These are phyloP conservation scores for Struthio camelus DNA, from an alignment of 2,113 vertebrate genomes.

Conservation along the genomic window DNA sequence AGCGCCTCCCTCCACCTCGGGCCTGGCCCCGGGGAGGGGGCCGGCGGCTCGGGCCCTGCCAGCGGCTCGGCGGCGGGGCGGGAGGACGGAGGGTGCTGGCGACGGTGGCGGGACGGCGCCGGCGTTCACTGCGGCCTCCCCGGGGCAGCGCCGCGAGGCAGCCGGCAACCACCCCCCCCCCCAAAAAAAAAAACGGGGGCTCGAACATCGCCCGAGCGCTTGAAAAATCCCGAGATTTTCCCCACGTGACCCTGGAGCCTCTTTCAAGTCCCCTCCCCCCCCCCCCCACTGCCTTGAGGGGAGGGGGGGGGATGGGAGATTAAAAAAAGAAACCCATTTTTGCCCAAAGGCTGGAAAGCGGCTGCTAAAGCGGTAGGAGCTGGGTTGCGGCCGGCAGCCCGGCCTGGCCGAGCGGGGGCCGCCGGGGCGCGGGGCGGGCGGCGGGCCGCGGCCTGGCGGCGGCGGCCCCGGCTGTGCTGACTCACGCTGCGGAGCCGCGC, in stretches of 20 bases:
- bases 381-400: too few species aligned
- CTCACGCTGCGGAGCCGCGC: conserved; percentile 64
- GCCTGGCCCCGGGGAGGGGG: accelerated
- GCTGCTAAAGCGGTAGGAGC: neutral
- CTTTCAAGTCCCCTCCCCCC: neutral
- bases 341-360: neutral
- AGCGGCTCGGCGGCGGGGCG: neutral
- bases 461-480: conserved; percentile 70
- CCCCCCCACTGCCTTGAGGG: too few species aligned
- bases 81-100: neutral
- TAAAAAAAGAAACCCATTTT: neutral
- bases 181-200: accelerated
- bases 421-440: neutral
- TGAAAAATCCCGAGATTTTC: neutral
- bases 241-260: neutral
- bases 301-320: too few species aligned
- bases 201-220: neutral
- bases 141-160: too few species aligned
- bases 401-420: too few species aligned
- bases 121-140: too few species aligned
- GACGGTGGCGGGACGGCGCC: too few species aligned
- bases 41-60: neutral
- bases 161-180: neutral
- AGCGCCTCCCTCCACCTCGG: neutral
- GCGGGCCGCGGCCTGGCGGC: neutral